A percentile compares a stretch with the other conserved stretches of the same genome.
Conservation (phyloP, 2,888 invertebrate genomes). For the Buathra laborator region DNA sequence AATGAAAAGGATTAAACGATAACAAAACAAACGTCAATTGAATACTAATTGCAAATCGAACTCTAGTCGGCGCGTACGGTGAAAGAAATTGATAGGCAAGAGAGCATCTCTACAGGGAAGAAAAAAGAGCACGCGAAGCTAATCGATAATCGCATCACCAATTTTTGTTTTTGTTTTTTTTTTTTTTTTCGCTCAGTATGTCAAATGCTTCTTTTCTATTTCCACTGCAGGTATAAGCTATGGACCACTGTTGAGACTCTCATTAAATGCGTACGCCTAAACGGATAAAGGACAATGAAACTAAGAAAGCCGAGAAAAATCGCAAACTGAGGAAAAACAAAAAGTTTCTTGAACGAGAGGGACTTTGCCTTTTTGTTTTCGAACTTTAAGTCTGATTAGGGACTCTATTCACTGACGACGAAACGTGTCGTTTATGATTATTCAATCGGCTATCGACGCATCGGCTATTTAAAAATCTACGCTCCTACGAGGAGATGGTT, state of each 20-base stretch:
- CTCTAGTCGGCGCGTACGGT: conserved; percentile 33
- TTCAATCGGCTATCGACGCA: conserved; percentile 51
- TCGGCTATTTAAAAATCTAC: conserved; percentile 62
- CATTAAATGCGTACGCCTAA: conserved; percentile 20
- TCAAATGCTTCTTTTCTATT: conserved; percentile 31
- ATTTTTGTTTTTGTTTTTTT: not conserved
- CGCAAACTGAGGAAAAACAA: conserved; percentile 66
- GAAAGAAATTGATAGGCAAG: conserved; percentile 29
- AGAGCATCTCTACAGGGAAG: conserved; percentile 44
- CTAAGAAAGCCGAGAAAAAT: conserved; percentile 58
- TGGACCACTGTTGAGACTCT: conserved; percentile 17
- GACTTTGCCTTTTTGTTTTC: conserved; percentile 12
- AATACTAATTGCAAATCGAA: conserved; percentile 41
- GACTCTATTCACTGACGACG: conserved; percentile 25
- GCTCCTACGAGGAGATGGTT: conserved; percentile 52
- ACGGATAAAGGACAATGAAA: conserved; percentile 41
- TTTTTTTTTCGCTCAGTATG: conserved; percentile 17
- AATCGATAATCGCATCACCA: conserved; percentile 51
- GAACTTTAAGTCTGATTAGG: conserved; percentile 40
- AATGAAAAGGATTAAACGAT: conserved; percentile 16
- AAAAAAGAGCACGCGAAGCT: conserved; percentile 51
- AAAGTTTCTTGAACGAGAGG: conserved; percentile 64
- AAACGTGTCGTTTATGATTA: conserved; percentile 39
- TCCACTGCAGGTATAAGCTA: conserved; percentile 26
- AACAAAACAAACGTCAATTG: conserved; percentile 15